Percentiles rank a stretch among this genome's conserved stretches.
phyloP scores from a whole-genome alignment of 2,888 invertebrate species.

The Stenurella melanura region DNA sequence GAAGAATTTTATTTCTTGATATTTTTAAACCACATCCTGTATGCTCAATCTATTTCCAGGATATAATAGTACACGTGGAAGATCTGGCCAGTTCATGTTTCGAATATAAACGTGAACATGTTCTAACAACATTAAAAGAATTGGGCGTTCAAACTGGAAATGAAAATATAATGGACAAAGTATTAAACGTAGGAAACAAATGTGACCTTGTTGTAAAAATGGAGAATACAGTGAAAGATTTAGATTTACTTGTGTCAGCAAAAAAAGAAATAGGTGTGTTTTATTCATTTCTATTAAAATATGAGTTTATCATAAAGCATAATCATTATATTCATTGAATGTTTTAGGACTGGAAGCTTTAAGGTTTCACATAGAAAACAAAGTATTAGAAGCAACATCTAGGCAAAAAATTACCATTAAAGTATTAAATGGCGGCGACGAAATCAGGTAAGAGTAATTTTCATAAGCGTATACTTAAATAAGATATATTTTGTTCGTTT shows the following conservation, averaged over 20 bases:
- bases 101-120: constrained; percentile 81
- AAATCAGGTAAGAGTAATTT: constrained; percentile 53
- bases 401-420: constrained; percentile 56
- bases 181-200: constrained; percentile 86
- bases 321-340: background rate
- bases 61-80: constrained; percentile 86
- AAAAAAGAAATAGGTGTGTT: constrained; percentile 59
- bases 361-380: constrained; percentile 52
- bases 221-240: constrained; percentile 51
- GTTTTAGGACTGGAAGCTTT: constrained; percentile 57
- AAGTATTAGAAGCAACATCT: constrained; percentile 52
- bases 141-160: constrained; percentile 73
- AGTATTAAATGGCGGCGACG: constrained; percentile 60
- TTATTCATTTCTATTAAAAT: background rate
- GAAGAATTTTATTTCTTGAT: no score
- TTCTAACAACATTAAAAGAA: constrained; percentile 78
- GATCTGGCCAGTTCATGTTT: constrained; percentile 86
- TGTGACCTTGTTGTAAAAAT: constrained; percentile 75
- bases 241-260: constrained; percentile 70
- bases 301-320: background rate
- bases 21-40: background rate
- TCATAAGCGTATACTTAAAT: constrained; percentile 12
- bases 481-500: constrained; percentile 42
- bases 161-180: constrained; percentile 72
- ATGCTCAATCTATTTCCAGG: constrained; percentile 73